Percentiles rank a stretch among this genome's conserved stretches.
These are phyloP conservation scores for Spodoptera littoralis DNA, from an alignment of 2,888 invertebrate species.

Conservation along the genomic window DNA sequence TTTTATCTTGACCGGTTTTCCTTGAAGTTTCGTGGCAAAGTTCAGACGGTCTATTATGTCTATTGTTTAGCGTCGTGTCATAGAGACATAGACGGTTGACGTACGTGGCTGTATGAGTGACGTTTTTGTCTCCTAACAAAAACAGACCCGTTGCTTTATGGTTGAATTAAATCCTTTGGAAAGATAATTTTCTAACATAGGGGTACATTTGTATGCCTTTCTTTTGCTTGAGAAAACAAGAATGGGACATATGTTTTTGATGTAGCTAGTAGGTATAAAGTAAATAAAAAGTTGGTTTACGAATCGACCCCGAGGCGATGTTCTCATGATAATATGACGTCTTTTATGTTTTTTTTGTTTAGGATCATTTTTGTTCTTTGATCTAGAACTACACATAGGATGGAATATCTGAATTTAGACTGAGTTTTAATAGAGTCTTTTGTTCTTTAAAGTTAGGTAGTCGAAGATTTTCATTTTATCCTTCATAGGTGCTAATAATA, in stretches of 20 bases:
- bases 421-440: too few relatives aligned
- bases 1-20: constrained; percentile 66
- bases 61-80: constrained; percentile 31
- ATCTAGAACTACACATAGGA: background rate
- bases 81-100: constrained; percentile 36
- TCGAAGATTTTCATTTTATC: too few relatives aligned
- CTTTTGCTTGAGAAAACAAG: background rate
- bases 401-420: too few relatives aligned
- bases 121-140: constrained; percentile 20
- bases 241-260: background rate
- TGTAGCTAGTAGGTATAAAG: background rate
- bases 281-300: background rate
- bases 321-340: constrained; percentile 19
- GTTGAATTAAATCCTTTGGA: constrained; percentile 28
- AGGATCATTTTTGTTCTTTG: background rate
- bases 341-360: too few relatives aligned
- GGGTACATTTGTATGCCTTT: constrained; percentile 3
- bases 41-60: constrained; percentile 58
- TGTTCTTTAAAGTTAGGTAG: too few relatives aligned
- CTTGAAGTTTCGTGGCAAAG: constrained; percentile 67
- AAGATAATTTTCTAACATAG: constrained; percentile 24
- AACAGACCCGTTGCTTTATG: constrained; percentile 1
- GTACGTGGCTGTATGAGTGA: constrained; percentile 30
- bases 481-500: too few relatives aligned
- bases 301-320: background rate